Evolutionary conservation across 2,113 vertebrate species (phyloP).

Genomic region (Gadus chalcogrammus): DNA sequence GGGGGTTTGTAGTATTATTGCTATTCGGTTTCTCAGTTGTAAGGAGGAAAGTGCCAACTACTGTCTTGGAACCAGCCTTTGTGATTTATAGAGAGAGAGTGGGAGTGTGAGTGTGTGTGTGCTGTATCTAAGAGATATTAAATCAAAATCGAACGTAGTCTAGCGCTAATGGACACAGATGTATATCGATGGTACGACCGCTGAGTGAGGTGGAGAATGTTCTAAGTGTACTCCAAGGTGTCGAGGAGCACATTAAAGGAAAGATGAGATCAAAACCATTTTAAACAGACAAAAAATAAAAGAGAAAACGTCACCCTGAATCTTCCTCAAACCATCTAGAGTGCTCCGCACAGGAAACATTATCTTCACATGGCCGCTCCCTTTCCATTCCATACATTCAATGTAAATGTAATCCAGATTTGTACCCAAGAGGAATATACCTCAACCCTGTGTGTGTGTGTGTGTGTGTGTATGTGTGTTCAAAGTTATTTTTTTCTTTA

Average conservation of each 20-base stretch:
- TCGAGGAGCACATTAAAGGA: too few relatives aligned
- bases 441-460: neutral
- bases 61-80: too few relatives aligned
- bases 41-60: too few relatives aligned
- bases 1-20: conserved; percentile 30
- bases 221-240: too few relatives aligned
- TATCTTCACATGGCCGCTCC: neutral
- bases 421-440: neutral
- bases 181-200: too few relatives aligned
- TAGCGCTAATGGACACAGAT: too few relatives aligned
- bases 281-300: neutral
- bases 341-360: neutral
- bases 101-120: neutral
- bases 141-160: too few relatives aligned
- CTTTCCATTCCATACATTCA: neutral
- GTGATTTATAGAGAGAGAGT: too few relatives aligned
- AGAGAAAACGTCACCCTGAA: neutral
- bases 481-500: conserved; percentile 5
- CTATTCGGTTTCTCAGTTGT: too few relatives aligned
- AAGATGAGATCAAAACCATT: neutral
- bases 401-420: neutral
- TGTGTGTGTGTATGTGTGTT: conserved; percentile 4
- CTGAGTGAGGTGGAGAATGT: too few relatives aligned
- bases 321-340: neutral
- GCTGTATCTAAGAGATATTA: neutral